These are phyloP conservation scores for Tachystola acroxantha DNA, from an alignment of 2,888 invertebrate species.

Conservation along the genomic window DNA sequence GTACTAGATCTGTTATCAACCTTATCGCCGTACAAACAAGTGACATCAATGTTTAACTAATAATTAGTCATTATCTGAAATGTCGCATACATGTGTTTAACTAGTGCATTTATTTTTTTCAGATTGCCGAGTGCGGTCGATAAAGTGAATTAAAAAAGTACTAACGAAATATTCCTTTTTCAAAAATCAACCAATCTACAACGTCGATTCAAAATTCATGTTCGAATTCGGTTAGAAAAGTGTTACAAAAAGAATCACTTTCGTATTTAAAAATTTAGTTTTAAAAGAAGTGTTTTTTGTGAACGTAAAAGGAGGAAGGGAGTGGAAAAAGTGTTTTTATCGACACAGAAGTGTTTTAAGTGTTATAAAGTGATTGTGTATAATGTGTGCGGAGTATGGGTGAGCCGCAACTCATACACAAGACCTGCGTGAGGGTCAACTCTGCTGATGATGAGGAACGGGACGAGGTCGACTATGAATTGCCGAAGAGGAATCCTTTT, in stretches of 20 bases:
- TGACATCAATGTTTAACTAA: constrained; percentile 14
- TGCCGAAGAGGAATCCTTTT: constrained; percentile 67
- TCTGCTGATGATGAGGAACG: constrained; percentile 65
- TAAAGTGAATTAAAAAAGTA: background rate
- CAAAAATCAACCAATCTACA: no score
- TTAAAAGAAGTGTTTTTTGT: no score
- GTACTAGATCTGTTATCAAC: background rate
- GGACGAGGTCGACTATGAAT: constrained; percentile 62
- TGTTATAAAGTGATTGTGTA: constrained; percentile 30
- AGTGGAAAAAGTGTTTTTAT: no score
- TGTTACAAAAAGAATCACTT: no score
- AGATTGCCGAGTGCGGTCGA: constrained; percentile 11
- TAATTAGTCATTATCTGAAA: constrained; percentile 20
- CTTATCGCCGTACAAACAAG: constrained; percentile 3
- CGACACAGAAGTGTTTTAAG: no score
- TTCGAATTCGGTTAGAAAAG: no score
- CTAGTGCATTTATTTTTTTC: constrained; percentile 21
- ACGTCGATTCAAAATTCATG: no score
- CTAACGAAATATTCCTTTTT: no score
- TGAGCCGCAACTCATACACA: constrained; percentile 58
- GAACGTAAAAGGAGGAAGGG: no score
- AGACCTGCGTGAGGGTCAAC: constrained; percentile 68
- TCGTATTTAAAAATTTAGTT: no score
- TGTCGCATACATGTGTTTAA: constrained; percentile 16
- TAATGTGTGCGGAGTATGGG: constrained; percentile 69